Evolutionary conservation across 2,888 invertebrate genomes (phyloP).

Genomic region (Eupithecia dodoneata): DNA sequence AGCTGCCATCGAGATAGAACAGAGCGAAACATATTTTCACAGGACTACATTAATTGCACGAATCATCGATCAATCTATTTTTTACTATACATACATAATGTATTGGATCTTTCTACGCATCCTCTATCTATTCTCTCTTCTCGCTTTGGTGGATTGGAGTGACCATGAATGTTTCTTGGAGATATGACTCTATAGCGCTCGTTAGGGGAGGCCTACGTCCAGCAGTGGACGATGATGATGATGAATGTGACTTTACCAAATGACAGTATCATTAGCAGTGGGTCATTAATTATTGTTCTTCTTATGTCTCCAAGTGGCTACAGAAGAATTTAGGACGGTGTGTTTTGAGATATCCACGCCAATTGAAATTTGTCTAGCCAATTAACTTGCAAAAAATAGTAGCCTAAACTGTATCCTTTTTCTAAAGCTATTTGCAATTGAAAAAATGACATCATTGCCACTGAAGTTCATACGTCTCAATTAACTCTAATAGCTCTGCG

Average conservation of each 20-base stretch:
- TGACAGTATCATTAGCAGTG: not conserved
- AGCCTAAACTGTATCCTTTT: conserved; percentile 3
- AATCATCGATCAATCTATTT: not conserved
- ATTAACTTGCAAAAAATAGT: not conserved
- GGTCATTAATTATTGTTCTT: not conserved
- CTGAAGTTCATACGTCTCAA: conserved; percentile 15
- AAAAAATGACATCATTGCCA: conserved; percentile 11
- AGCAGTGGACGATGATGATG: not conserved
- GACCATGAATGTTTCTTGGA: not conserved
- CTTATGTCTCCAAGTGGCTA: not conserved
- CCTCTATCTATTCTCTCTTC: not conserved
- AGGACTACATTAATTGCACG: too few species aligned
- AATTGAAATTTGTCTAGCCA: not conserved
- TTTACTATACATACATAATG: not conserved
- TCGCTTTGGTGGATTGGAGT: not conserved
- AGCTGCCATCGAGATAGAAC: too few species aligned
- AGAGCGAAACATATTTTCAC: too few species aligned
- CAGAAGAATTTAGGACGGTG: not conserved
- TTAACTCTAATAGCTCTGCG: conserved; percentile 10
- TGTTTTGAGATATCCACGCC: not conserved
- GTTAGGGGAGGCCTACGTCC: not conserved
- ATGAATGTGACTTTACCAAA: not conserved
- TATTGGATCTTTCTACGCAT: not conserved
- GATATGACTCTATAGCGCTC: not conserved
- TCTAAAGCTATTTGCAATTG: conserved; percentile 4